phyloP scores from a whole-genome alignment of 2,797 vertebrate species.

The Ispidina lecontei region DNA sequence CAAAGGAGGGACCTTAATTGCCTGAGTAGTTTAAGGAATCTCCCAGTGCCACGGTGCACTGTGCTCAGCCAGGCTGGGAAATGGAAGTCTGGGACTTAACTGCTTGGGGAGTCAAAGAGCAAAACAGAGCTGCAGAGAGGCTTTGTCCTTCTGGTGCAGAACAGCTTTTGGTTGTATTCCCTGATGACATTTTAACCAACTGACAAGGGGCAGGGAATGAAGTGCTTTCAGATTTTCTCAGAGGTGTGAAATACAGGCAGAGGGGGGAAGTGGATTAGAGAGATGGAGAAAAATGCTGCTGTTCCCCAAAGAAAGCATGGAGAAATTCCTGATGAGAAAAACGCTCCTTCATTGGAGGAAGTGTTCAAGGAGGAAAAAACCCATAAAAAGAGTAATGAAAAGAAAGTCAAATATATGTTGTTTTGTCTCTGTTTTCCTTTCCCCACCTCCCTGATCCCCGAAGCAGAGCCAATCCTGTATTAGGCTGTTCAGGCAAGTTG shows the following conservation, averaged over 20 bases:
- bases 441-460: background rate
- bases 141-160: background rate
- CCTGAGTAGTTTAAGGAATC: background rate
- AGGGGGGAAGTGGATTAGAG: background rate
- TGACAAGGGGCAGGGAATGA: background rate
- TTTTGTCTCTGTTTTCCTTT: background rate
- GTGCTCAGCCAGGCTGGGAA: background rate
- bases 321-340: slow-evolving; percentile 5
- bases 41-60: background rate
- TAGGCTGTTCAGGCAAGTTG: background rate
- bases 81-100: background rate
- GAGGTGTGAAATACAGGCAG: slow-evolving; percentile 26
- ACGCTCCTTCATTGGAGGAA: background rate
- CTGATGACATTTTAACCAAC: background rate
- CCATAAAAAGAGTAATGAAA: slow-evolving; percentile 16
- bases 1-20: background rate
- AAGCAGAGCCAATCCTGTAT: background rate
- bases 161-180: background rate
- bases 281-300: background rate
- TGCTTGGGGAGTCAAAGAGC: background rate
- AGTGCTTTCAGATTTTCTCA: background rate
- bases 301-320: background rate
- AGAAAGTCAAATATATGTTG: background rate
- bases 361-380: background rate
- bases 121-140: background rate